Percentiles rank a stretch among this genome's conserved stretches.
Evolutionary conservation across 2,888 invertebrate species (phyloP).

Genomic region (Pardosa pseudoannulata): DNA sequence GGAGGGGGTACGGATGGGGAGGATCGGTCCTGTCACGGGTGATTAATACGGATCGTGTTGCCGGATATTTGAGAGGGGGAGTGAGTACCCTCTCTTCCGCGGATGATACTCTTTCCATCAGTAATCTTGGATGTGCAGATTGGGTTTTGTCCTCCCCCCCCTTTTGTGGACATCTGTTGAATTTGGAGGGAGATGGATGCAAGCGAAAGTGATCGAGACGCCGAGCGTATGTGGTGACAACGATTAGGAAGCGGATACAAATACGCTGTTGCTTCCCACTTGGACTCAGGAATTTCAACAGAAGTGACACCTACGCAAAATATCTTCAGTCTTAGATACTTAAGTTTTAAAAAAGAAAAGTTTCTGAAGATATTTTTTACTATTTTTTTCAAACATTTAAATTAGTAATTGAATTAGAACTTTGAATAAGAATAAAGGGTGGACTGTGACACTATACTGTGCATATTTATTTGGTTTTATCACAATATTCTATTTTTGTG

Average conservation of each 20-base stretch:
- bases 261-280: not conserved
- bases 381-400: too few relatives aligned
- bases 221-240: not conserved
- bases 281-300: not conserved
- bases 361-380: too few relatives aligned
- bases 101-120: conserved; percentile 28
- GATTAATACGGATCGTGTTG: conserved; percentile 68
- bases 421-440: too few relatives aligned
- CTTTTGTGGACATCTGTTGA: conserved; percentile 51
- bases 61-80: not conserved
- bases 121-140: conserved; percentile 50
- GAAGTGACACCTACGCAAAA: too few relatives aligned
- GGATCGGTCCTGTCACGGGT: conserved; percentile 48
- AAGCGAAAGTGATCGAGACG: not conserved
- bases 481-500: too few relatives aligned
- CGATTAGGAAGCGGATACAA: not conserved
- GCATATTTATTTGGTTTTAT: too few relatives aligned
- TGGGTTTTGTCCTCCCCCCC: conserved; percentile 11
- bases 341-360: too few relatives aligned
- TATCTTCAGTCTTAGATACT: too few relatives aligned
- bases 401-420: too few relatives aligned
- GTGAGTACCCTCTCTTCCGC: not conserved
- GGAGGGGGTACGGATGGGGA: not conserved
- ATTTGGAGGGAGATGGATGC: not conserved
- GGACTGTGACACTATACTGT: too few relatives aligned